phyloP scores from a whole-genome alignment of 2,113 vertebrate species.

The Nyctereutes procyonoides region DNA sequence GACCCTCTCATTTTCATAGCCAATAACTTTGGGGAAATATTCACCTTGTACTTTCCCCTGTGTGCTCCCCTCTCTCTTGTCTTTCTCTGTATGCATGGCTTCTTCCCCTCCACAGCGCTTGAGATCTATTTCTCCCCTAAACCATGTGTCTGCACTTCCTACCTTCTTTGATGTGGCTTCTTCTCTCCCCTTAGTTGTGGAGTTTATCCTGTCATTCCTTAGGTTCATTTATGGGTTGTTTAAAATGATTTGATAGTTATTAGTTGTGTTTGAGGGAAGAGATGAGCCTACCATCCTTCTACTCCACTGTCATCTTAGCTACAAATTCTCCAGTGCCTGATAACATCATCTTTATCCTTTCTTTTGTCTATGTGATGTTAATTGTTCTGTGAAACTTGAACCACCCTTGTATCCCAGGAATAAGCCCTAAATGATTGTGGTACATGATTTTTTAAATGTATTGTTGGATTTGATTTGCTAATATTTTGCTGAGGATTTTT shows the following conservation, averaged over 20 bases:
- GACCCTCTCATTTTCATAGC: background rate
- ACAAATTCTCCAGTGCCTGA: background rate
- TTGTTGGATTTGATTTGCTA: background rate
- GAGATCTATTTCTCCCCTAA: background rate
- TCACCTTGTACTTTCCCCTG: background rate
- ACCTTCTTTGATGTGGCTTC: background rate
- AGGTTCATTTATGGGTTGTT: background rate
- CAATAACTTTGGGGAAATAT: background rate
- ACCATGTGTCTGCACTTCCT: background rate
- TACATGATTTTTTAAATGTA: background rate
- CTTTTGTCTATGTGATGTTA: background rate
- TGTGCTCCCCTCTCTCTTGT: background rate
- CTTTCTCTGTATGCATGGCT: background rate
- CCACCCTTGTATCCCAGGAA: background rate
- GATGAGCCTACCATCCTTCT: background rate
- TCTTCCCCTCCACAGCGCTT: background rate
- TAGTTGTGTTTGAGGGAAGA: background rate
- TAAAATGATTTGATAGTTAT: background rate
- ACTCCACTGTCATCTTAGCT: background rate
- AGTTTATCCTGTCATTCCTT: background rate
- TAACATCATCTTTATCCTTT: background rate
- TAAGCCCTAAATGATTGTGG: background rate
- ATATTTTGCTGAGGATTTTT: background rate
- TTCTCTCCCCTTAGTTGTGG: background rate
- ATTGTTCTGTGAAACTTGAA: background rate